Evolutionary conservation across 1,140 invertebrate species (phyloP), one percentile per base, ranked within the genome.

Genomic region (Asobara japonica): DNA sequence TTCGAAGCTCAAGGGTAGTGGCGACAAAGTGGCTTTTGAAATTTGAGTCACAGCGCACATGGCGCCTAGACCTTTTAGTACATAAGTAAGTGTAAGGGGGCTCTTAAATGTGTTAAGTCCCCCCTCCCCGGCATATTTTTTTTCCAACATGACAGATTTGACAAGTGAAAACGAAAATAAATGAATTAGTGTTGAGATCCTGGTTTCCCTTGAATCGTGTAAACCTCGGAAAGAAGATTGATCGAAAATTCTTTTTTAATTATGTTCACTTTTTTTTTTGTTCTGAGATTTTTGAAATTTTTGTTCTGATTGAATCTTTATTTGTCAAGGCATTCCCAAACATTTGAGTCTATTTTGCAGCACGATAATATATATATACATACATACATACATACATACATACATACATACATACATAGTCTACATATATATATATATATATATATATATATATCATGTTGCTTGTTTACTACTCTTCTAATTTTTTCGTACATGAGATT

Each of bases 21-120:
- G 22, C 22, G 51, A 56, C 41, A 45, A 45, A 45, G 51, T 56
- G 51, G 51, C 51, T 56, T 56, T 56, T 56, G 51, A 56, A 56
- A 56, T 56, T 56, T 22, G 51, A 56, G 51, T 22, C 51, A 11
- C 22, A 56, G 51, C n/a, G n/a, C 51, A 56, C 51, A 56, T 56
- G 51, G 51, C 51, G 51, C 51, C 51, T 27, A 27, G 51, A 25
- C 51, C 22, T 56, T 56, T 56, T 56, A 56, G 51, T 56, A 56
- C 22, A 56, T 56, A 56, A 56, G 1, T 56, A 27, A 25, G 51
- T 56, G 22, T 25, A 22, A 27, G 22, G 51, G 20, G 45, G 45
- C 22, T 25, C 22, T 56, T 56, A 56, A 22, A 56, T 56, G 22
- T 56, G 25, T 56, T 56, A 56, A 56, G 51, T 25, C 51, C 25